Base-by-base conservation (phyloP, 2,888 invertebrate genomes). In the Andricus quercusramuli region DNA sequence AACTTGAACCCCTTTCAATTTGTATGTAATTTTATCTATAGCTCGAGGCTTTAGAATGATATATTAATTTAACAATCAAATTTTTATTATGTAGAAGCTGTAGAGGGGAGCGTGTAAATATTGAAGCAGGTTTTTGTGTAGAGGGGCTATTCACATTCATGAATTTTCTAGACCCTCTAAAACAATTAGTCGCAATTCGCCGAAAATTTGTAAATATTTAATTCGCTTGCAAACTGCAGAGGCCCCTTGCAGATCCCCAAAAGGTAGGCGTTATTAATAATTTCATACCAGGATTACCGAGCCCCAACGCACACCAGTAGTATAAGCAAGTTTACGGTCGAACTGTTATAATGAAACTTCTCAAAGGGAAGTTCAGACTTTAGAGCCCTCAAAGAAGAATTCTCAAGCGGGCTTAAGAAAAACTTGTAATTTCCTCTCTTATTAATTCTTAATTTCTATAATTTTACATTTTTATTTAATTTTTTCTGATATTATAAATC, bases 251-350 rank as follows among this genome's bases (percentile, higher is more conserved):
- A 32, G 56, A 32, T 74, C n/a, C 74, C 32, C 56, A 51, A 74
- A 74, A 32, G 70, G 56, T 37, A 74, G 37, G 32, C 56, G 15
- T 74, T 74, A 56, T 74, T 56, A 74, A 56, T 74, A 74, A 74
- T 74, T 74, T 74, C 74, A 59, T 74, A 32, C 22, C 56, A 37
- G 74, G 56, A 74, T 74, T 74, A 74, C 32, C 56, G 6, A 74
- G 74, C 51, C 56, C 37, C 56, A 74, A 74, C 51, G 74, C 74
- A 74, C 56, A 32, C 56, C 32, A 74, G 56, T 74, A 74, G 74
- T 74, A 74, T 56, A 74, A 74, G 56, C 51, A 74, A 51, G 74
- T 74, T 74, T 74, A 56, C 56, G 74, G 56, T 74, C 74, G 56
- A 37, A 74, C 74, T 56, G 32, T 56, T 74, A 74, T 74, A 74